Evolutionary conservation across 2,797 vertebrate species (phyloP), one percentile per base, ranked within the genome.

Genomic region (Rhynchotus rufescens): DNA sequence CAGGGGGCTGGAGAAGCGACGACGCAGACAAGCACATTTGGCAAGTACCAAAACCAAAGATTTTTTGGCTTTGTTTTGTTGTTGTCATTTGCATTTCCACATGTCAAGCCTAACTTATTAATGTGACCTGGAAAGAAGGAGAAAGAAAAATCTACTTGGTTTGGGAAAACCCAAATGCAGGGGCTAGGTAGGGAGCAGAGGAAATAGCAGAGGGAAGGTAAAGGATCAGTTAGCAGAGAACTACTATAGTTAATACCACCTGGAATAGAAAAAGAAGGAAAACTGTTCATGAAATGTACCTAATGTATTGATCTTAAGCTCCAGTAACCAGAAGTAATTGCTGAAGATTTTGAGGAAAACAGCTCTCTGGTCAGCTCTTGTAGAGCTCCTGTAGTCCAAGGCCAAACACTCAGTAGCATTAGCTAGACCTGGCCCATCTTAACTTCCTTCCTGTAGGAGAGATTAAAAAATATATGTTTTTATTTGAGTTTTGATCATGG

Each of bases 21-120:
- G 30, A 9, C 96, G 92, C 8, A 93, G 95, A 32, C 98, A 98
- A 76, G 91, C 96, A 2, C 95, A 95, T 30, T 92, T 97, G 98
- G 99, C 98, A 92, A 97, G 97, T 96, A 95, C n/a, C 64, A 19
- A 32, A 68, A 72, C 32, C 5, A 17, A 16, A 54, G 7, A 5
- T 6, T 10, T 42, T 28, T 6, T 16, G 40, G 49, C 28, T 16
- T 15, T 30, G 5, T 9, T 47, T 74, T 57, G 5, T 5, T 79
- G 76, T 65, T 68, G 19, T 4, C 9, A 8, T 67, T 84, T 88
- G 73, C 32, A 44, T 76, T 88, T 80, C 42, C 9, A 36, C 40
- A 60, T 66, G 54, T 47, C 15, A 47, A 51, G 7, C 47, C 26
- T 62, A 16, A 4, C 45, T 81, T 68, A 40, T n/a, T 40, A 16